Base-by-base conservation (phyloP, 2,113 vertebrate species). In the Spea multiplicata region DNA sequence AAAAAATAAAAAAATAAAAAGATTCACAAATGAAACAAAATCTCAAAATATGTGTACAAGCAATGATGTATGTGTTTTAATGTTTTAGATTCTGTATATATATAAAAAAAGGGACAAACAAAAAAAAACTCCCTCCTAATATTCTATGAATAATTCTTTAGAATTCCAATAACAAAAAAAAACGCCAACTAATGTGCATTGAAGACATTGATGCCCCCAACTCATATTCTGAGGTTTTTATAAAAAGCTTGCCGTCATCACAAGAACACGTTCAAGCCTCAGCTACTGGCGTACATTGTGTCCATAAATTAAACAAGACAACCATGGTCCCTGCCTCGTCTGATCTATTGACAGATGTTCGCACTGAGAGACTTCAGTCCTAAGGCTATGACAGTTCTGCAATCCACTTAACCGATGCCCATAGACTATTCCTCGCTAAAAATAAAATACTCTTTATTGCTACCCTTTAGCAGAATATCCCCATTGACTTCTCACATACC, bases 381-480 rank as follows among this genome's bases (percentile, higher is more conserved):
- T 59, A 2, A 59, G 55, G 55, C 55, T 9, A 59, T 52, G 30
- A n/a, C 14, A 49, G 46, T 5, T 67, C 14, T 16, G 30, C 30
- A 30, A 30, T 30, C 30, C 30, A 30, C 30, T 30, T 30, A 30
- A 30, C 30, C 2, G 44, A 69, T 10, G 45, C 52, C 16, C 0
- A 2, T 4, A 77, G 75, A 69, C 6, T n/a, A 59, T 44, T 61
- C 61, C 44, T n/a, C 61, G n/a, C 10, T 6, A 8, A 61, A 49
- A 70, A 44, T 5, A 62, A 70, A 64, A 47, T 13, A 55, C n/a
- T 8, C 8, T 30, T 70, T 62, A 77, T 61, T 50, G 47, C n/a
- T 49, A 53, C 57, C 66, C 75, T 49, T 16, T 4, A 59, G 75
- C 75, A 62, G 68, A 70, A 77, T 77, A 7, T 17, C 44, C 55